A percentile compares a stretch with the other conserved stretches of the same genome.
Conservation (phyloP, 2,797 vertebrate genomes). For the Sphenodon punctatus region DNA sequence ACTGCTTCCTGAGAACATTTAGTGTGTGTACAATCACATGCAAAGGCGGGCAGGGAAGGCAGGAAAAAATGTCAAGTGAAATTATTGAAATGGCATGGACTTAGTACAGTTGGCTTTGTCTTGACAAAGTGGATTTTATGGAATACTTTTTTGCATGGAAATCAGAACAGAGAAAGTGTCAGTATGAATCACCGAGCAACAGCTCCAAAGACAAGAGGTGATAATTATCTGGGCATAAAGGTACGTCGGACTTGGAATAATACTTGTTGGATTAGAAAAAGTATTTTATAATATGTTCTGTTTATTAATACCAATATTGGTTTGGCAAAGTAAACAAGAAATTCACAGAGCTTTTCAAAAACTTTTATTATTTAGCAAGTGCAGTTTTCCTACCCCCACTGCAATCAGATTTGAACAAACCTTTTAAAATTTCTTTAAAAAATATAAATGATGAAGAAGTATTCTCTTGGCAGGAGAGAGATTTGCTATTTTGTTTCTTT, state of each 20-base stretch:
- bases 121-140: slow-evolving; percentile 48
- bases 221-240: slow-evolving; percentile 84
- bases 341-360: not conserved
- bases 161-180: slow-evolving; percentile 42
- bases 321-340: not conserved
- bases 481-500: not conserved
- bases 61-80: slow-evolving; percentile 24
- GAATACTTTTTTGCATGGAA: slow-evolving; percentile 29
- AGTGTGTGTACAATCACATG: slow-evolving; percentile 13
- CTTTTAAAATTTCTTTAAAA: not conserved
- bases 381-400: not conserved
- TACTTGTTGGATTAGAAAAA: not conserved
- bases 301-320: not conserved
- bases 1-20: slow-evolving; percentile 14
- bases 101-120: slow-evolving; percentile 45
- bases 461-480: not conserved
- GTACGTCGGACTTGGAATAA: slow-evolving; percentile 56
- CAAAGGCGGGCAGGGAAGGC: not conserved
- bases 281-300: not conserved
- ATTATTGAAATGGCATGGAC: not conserved
- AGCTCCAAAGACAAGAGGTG: slow-evolving; percentile 73
- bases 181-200: slow-evolving; percentile 83
- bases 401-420: not conserved
- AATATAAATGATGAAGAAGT: not conserved
- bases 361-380: not conserved